Evolutionary conservation across 2,113 vertebrate species (phyloP).

Genomic region (Penelope pileata): DNA sequence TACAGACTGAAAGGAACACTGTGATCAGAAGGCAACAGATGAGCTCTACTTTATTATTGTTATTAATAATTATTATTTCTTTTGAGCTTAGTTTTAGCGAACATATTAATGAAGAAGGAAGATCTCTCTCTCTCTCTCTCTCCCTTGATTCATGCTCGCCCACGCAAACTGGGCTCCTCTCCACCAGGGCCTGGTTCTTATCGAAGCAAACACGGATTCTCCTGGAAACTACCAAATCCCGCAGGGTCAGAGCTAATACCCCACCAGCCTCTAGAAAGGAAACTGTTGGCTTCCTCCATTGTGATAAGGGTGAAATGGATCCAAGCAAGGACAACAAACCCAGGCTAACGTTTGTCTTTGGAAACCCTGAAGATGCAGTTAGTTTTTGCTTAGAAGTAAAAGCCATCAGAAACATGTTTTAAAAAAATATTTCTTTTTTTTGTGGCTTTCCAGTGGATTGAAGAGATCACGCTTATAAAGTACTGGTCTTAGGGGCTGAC

Average conservation of each 20-base stretch:
- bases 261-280: slow-evolving; percentile 39
- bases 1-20: neutral
- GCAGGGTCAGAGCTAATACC: slow-evolving; percentile 50
- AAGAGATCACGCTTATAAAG: neutral
- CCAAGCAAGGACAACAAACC: slow-evolving; percentile 48
- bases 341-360: slow-evolving; percentile 18
- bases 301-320: slow-evolving; percentile 62
- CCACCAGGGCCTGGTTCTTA: slow-evolving; percentile 46
- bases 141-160: neutral
- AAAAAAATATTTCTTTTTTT: neutral
- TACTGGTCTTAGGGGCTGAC: neutral
- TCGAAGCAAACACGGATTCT: slow-evolving; percentile 38
- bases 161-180: slow-evolving; percentile 33
- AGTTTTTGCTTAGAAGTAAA: slow-evolving; percentile 30
- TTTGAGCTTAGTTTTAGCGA: slow-evolving; percentile 26
- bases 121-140: neutral
- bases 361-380: slow-evolving; percentile 23
- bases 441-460: neutral
- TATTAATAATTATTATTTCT: neutral
- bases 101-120: slow-evolving; percentile 30
- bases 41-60: neutral
- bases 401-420: neutral
- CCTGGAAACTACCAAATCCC: slow-evolving; percentile 56
- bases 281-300: slow-evolving; percentile 61
- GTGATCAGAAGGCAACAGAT: slow-evolving; percentile 30